Evolutionary conservation across 2,888 invertebrate genomes (phyloP), one percentile per base, ranked within the genome.

Genomic region (Polia nebulosa): DNA sequence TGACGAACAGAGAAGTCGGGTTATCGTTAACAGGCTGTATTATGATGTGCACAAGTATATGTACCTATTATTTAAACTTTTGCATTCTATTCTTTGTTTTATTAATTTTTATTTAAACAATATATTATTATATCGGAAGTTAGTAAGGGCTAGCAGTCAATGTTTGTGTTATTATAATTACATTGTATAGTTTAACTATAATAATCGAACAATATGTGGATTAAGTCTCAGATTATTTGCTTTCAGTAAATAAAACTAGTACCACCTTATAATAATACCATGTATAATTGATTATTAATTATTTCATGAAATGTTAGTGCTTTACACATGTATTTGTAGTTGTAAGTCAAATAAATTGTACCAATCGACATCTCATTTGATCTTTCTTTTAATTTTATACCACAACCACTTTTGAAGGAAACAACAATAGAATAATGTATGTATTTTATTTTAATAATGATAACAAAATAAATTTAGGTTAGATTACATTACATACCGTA

Each of bases 261-360:
- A 73, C 77, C 69, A 79, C 69, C 72, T 80, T 83, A 68, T 81
- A 69, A 69, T 78, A 67, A 79, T 75, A 83, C 63, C 70, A 82
- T 83, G 74, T 77, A 77, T 78, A 78, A 73, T 75, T 81, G 72
- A 67, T 72, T 77, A 79, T 81, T 82, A 73, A 76, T 82, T 62
- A 73, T 81, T 83, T 78, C 76, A 75, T 80, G 58, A 83, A 81
- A 81, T 82, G 80, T 81, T 83, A 83, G 81, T 77, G 82, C 82
- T 82, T 83, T 82, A 81, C 88, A 89, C 88, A 85, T 93, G 91
- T 92, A 92, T 91, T 91, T 91, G 89, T 93, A 93, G 92, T 83
- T 91, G 82, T 94, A 93, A 93, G 93, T 89, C 89, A 90, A 93
- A 92, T 93, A 93, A 93, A 94, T 85, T 90, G 90, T 92, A 93